Evolutionary conservation across 2,113 vertebrate species (phyloP).

Genomic region (Eupsittula cactorum): DNA sequence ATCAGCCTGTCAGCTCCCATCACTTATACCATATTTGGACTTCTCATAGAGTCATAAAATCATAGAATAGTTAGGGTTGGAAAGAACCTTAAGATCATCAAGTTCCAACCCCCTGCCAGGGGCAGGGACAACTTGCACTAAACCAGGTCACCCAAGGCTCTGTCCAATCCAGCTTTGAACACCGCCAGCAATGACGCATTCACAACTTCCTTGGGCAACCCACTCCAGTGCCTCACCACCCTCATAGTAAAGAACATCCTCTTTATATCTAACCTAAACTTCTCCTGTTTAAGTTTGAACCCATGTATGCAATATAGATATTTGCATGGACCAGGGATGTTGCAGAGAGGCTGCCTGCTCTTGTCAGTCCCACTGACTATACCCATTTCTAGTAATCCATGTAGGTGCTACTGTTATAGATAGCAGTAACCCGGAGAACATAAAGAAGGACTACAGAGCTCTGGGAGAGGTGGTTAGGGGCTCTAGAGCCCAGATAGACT

Average conservation of each 20-base stretch:
- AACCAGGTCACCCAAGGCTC: background rate
- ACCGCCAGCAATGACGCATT: background rate
- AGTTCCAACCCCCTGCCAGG: background rate
- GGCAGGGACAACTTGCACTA: background rate
- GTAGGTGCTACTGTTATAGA: too few species aligned
- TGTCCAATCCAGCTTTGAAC: background rate
- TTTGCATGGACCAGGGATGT: too few species aligned
- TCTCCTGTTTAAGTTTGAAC: too few species aligned
- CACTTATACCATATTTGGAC: background rate
- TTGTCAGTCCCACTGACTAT: too few species aligned
- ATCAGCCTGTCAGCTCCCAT: background rate
- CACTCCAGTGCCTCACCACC: background rate
- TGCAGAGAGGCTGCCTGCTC: too few species aligned
- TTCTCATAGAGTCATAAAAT: background rate
- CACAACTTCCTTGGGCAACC: background rate
- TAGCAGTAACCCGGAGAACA: too few species aligned
- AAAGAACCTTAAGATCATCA: background rate
- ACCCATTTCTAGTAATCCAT: too few species aligned
- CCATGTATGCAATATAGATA: too few species aligned
- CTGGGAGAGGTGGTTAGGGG: too few species aligned
- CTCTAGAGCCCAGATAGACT: too few species aligned
- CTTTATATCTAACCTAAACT: background rate
- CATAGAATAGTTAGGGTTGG: background rate
- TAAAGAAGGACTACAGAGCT: too few species aligned
- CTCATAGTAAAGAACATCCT: too few species aligned